These are phyloP conservation scores for Antrozous pallidus DNA, from an alignment of 2,797 vertebrate species.

Conservation along the genomic window DNA sequence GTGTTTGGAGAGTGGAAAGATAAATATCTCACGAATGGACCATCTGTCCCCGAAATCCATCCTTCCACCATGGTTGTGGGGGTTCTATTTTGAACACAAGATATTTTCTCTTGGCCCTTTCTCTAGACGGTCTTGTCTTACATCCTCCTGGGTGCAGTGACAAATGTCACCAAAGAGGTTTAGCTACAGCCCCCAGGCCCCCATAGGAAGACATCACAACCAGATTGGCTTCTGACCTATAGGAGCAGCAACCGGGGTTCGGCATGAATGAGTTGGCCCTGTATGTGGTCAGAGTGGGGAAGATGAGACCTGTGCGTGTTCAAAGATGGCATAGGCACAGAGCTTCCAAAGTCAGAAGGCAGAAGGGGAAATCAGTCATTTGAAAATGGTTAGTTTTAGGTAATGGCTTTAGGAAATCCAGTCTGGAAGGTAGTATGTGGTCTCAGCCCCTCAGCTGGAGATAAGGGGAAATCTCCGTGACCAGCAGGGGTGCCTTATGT, in stretches of 20 bases:
- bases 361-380: neutral
- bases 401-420: neutral
- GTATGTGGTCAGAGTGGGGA: neutral
- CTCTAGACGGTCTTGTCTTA: neutral
- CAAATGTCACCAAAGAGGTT: neutral
- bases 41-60: neutral
- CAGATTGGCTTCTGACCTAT: neutral
- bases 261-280: accelerated
- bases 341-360: neutral
- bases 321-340: neutral
- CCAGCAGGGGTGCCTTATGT: neutral
- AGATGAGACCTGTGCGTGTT: neutral
- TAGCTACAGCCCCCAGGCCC: neutral
- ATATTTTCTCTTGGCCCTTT: neutral
- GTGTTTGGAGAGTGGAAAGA: accelerated
- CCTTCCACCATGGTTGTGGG: neutral
- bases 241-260: neutral
- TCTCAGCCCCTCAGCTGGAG: neutral
- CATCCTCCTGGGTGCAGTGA: neutral
- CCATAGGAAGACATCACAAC: neutral
- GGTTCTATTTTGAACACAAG: neutral
- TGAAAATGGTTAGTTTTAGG: neutral
- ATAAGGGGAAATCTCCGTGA: neutral
- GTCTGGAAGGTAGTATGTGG: neutral
- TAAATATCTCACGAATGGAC: neutral